Base-by-base conservation (phyloP, 2,797 vertebrate genomes). In the Mus spretus region DNA sequence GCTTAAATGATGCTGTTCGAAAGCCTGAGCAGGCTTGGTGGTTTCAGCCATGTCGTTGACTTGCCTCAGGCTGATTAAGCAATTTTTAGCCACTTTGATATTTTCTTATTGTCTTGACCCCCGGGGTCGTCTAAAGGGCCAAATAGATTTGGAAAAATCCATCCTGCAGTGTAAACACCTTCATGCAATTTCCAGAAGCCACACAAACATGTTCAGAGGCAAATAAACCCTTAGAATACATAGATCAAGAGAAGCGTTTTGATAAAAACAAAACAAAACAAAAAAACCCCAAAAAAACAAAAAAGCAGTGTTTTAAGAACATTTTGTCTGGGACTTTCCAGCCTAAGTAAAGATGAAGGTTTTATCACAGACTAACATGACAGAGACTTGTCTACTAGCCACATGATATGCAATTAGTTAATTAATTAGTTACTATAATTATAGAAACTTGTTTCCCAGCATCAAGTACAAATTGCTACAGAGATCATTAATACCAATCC, bases 361-460 rank as follows among this genome's bases (percentile, higher is more conserved):
- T 92, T 97, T 84, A 85, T 37, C 57, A 22, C 84, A 91, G 95
- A 88, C 47, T 85, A 74, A 91, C 3, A 57, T 74, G 78, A 94
- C 24, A 93, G 57, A 97, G 50, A 96, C 40, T 65, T 95, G 31
- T 75, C 44, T 15, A 53, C 88, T 97, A 94, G 75, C 74, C 17
- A 53, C 57, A 34, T 79, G 50, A 91, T 81, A 90, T 80, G 74
- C 92, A 89, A 96, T 95, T 95, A 90, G 78, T 81, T 74, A 89
- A 95, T 94, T 94, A 93, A 93, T 89, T 82, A 85, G 59, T 91
- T 95, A 61, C 50, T 95, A 77, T 93, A 94, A 96, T 94, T 88
- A 74, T 92, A 88, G 40, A 93, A 88, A 82, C 63, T 85, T 92
- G 50, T 91, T 96, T 97, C 55, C 55, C 20, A 91, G 57, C 31